A percentile compares a stretch with the other conserved stretches of the same genome.
Evolutionary conservation across 2,113 vertebrate genomes (phyloP).

Genomic region (Taurulus bubalis): DNA sequence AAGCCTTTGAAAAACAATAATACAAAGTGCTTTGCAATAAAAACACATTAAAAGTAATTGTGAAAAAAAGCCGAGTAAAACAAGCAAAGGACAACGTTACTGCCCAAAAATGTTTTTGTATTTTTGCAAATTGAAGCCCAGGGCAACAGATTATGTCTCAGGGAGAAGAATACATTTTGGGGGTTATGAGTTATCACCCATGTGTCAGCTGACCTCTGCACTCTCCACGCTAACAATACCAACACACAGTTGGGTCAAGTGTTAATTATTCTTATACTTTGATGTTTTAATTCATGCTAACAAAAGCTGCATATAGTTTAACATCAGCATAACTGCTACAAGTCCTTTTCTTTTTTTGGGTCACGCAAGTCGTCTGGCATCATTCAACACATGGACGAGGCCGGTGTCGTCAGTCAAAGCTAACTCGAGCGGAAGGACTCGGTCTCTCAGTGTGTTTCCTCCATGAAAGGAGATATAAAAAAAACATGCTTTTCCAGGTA

Average conservation of each 20-base stretch:
- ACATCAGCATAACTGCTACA: background rate
- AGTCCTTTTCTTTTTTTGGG: background rate
- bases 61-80: too few relatives aligned
- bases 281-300: background rate
- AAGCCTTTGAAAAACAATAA: too few relatives aligned
- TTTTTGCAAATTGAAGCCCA: background rate
- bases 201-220: background rate
- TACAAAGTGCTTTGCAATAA: too few relatives aligned
- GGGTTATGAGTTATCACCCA: background rate
- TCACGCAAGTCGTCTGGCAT: background rate
- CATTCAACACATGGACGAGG: constrained; percentile 1
- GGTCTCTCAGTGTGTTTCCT: constrained; percentile 21
- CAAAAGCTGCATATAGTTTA: background rate
- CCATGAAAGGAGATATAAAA: background rate
- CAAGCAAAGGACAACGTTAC: background rate
- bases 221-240: background rate
- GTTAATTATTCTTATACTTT: too few relatives aligned
- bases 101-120: background rate
- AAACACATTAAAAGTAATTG: too few relatives aligned
- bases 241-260: background rate
- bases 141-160: background rate
- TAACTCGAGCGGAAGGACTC: constrained; percentile 43
- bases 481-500: constrained; percentile 29
- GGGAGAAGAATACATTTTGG: background rate
- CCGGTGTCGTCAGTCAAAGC: background rate